These are phyloP conservation scores for Rhagonycha lutea DNA, from an alignment of 2,888 invertebrate genomes.

Conservation along the genomic window DNA sequence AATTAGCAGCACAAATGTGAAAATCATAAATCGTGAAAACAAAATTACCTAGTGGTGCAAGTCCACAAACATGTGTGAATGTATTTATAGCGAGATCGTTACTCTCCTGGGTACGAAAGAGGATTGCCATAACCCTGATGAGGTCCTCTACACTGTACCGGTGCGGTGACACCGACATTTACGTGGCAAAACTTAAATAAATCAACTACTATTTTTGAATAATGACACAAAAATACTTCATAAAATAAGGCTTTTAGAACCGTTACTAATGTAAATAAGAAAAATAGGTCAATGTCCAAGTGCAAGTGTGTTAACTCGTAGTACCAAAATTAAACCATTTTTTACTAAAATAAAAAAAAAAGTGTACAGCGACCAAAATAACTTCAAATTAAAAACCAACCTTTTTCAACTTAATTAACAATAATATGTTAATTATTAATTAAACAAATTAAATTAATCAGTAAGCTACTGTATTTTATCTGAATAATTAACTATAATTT, in stretches of 20 bases:
- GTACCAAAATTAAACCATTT: background rate
- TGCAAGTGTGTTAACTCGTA: background rate
- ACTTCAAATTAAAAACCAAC: background rate
- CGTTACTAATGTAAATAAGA: slow-evolving; percentile 4
- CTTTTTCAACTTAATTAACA: background rate
- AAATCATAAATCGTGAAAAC: slow-evolving; percentile 30
- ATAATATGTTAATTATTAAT: background rate
- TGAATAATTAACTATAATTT: background rate
- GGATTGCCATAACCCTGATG: slow-evolving; percentile 28
- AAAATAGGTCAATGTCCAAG: slow-evolving; percentile 3
- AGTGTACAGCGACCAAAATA: background rate
- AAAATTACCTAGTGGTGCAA: slow-evolving; percentile 30
- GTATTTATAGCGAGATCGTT: slow-evolving; percentile 32
- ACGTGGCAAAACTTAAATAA: slow-evolving; percentile 30
- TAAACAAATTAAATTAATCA: slow-evolving; percentile 3
- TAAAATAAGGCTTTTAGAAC: slow-evolving; percentile 1
- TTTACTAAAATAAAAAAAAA: background rate
- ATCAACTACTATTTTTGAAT: slow-evolving; percentile 24
- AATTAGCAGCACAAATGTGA: slow-evolving; percentile 33
- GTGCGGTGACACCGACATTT: slow-evolving; percentile 28
- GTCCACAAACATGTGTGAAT: slow-evolving; percentile 31
- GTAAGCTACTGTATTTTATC: background rate
- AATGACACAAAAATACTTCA: slow-evolving; percentile 18
- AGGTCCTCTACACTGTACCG: slow-evolving; percentile 28
- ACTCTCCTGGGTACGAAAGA: slow-evolving; percentile 27